Conservation (phyloP, 1,140 invertebrate species). For the Caerostris darwini region DNA sequence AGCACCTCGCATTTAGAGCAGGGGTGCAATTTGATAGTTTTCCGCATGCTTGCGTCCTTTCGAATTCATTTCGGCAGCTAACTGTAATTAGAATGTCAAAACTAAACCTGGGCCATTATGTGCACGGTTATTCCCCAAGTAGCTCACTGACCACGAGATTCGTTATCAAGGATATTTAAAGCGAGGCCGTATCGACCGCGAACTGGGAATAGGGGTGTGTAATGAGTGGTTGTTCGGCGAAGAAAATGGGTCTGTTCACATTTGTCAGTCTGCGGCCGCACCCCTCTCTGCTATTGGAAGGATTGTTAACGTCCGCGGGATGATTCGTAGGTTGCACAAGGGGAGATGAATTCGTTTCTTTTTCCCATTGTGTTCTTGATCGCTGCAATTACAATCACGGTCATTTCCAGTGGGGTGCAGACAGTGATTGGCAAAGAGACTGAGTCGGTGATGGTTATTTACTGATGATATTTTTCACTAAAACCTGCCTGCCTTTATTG, state of each 20-base stretch:
- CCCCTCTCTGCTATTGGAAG: background rate
- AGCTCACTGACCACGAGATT: constrained; percentile 3
- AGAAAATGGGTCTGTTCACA: constrained; percentile 1
- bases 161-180: constrained; percentile 8
- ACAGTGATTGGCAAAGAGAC: too few species aligned
- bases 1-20: too few species aligned
- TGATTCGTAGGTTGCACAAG: background rate
- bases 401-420: background rate
- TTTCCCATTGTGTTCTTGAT: background rate
- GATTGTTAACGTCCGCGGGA: background rate
- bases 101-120: background rate
- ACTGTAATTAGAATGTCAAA: background rate
- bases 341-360: background rate
- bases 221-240: constrained; percentile 16
- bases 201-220: background rate
- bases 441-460: too few species aligned
- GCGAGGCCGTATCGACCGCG: background rate
- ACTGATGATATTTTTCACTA: too few species aligned
- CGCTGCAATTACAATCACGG: background rate
- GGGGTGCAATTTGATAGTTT: background rate
- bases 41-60: background rate
- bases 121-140: background rate
- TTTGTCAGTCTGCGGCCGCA: constrained; percentile 13
- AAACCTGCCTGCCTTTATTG: too few species aligned
- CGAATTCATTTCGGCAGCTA: background rate